These are phyloP conservation scores for Poecilia gillii DNA, from an alignment of 2,797 vertebrate genomes.

Conservation along the genomic window DNA sequence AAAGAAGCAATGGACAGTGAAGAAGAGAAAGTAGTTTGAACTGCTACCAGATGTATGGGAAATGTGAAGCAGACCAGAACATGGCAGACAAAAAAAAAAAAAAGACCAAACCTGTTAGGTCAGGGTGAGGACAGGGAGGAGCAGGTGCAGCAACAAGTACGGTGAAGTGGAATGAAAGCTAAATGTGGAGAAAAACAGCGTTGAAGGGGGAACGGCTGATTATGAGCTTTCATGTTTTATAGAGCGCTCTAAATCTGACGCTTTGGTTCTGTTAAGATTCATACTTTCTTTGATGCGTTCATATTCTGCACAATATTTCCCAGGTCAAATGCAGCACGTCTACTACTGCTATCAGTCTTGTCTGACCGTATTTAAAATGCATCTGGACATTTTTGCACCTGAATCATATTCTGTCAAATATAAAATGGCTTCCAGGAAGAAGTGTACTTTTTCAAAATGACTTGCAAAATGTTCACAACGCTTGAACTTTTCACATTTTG, in stretches of 20 bases:
- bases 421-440: not conserved
- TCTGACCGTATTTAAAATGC: not conserved
- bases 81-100: not conserved
- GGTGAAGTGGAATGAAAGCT: constrained; percentile 3
- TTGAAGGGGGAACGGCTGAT: not conserved
- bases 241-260: not conserved
- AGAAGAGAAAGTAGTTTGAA: not conserved
- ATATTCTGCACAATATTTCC: not conserved
- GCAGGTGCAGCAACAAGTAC: not conserved
- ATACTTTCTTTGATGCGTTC: not conserved
- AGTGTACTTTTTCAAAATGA: not conserved
- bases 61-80: not conserved
- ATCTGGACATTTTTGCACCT: not conserved
- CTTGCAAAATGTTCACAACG: not conserved
- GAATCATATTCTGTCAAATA: not conserved
- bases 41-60: not conserved
- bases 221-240: constrained; percentile 1
- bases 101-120: not conserved
- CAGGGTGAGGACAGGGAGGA: not conserved
- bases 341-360: not conserved
- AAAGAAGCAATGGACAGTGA: not conserved
- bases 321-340: not conserved
- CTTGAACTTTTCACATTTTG: not conserved
- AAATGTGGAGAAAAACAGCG: not conserved
- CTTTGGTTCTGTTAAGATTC: not conserved